Percentiles rank a stretch among this genome's conserved stretches.
Conservation (phyloP, 2,797 vertebrate genomes). For the Australoheros facetus region DNA sequence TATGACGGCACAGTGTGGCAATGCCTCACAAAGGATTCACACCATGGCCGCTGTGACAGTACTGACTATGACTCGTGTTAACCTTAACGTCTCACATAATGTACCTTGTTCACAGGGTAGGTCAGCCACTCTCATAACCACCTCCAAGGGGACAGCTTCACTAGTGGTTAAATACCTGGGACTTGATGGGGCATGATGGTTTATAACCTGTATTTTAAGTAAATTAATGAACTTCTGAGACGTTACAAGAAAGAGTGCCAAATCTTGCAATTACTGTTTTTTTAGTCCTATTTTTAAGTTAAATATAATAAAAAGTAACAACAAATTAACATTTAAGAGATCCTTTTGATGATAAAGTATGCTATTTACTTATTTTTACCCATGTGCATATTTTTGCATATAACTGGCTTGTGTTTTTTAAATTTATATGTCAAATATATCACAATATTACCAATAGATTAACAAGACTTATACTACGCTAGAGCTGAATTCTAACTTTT, state of each 20-base stretch:
- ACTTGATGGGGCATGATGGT: no score
- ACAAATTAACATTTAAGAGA: neutral
- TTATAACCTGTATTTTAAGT: no score
- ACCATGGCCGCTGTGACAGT: neutral
- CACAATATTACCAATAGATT: neutral
- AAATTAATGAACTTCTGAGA: no score
- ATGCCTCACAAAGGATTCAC: neutral
- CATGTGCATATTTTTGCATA: neutral
- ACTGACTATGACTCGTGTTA: neutral
- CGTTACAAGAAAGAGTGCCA: no score
- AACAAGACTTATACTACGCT: neutral
- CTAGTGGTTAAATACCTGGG: no score
- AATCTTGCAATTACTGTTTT: no score
- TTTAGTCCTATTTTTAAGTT: no score
- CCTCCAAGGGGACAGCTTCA: no score
- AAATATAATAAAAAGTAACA: neutral
- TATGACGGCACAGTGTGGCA: neutral
- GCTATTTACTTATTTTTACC: neutral
- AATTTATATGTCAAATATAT: fast-evolving
- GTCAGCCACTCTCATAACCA: neutral
- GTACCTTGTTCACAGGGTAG: neutral
- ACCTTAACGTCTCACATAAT: neutral
- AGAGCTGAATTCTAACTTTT: neutral
- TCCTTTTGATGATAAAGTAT: neutral
- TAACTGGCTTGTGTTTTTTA: neutral